Base-by-base conservation (phyloP, 2,888 invertebrate species). In the Agrenia bidenticulata region DNA sequence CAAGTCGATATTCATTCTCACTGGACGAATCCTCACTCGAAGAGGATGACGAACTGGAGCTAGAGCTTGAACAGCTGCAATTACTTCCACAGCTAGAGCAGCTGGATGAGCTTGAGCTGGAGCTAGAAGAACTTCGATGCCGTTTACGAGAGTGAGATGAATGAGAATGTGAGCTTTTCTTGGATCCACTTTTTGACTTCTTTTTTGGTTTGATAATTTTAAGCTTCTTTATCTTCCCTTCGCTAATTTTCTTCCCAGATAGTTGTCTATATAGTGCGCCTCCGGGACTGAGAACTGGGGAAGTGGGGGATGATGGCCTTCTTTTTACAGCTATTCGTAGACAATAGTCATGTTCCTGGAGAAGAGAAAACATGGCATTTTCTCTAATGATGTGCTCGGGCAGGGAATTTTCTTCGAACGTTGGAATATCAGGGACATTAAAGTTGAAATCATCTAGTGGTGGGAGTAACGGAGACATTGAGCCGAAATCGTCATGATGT, bases 21-120 rank as follows among this genome's bases (percentile, higher is more conserved):
- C 60, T 37, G 0, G 65, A 54, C 2, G 45, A 45, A 24, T 45
- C 45, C 7, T 32, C 61, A 55, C 58, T 61, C 1, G 61, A 57
- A 1, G 70, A 67, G 2, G 70, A 68, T 1, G 67, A 66, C 7
- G 86, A 87, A 45, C 74, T 73, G 58, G 58, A 58, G 21, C 87
- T 87, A 61, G 87, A 86, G 57, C 88, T 87, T 5, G 88, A 88
- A 78, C 92, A 92, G 71, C 90, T 90, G 77, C 92, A 92, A 78
- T 91, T 90, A 0, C 89, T 87, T 2, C 89, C 89, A 78, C 92
- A 91, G 0, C 89, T 88, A 77, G 91, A 91, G 77, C 88, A 89
- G 1, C 84, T 84, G 1, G 89, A 88, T 1, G 89, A 88, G 21
- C 80, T 82, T 84, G 78, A 51, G 51, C 51, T 51, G 5, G 58